phyloP scores from a whole-genome alignment of 2,797 vertebrate genomes.

The Molossus molossus region DNA sequence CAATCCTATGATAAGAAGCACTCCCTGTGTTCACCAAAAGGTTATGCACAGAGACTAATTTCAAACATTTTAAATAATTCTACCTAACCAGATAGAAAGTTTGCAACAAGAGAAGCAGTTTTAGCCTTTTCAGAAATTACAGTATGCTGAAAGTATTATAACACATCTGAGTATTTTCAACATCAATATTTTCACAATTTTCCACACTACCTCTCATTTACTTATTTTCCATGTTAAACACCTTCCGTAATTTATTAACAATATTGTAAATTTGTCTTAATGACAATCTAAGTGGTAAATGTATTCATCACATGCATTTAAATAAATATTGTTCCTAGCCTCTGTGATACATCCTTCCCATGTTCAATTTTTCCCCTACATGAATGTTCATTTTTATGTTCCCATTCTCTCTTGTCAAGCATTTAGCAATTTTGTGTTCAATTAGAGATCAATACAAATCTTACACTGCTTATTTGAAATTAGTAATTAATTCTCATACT shows the following conservation, averaged over 20 bases:
- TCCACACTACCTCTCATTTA: not conserved
- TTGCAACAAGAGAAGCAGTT: not conserved
- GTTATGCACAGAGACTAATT: constrained; percentile 46
- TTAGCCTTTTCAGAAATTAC: not conserved
- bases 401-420: not conserved
- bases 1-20: not conserved
- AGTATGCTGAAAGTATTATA: constrained; percentile 53
- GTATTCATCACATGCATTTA: not conserved
- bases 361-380: not conserved
- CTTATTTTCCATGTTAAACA: constrained; percentile 44
- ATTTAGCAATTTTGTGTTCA: not conserved
- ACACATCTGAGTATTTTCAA: not conserved
- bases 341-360: not conserved
- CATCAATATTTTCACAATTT: constrained; percentile 34
- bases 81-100: not conserved
- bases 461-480: constrained; percentile 23
- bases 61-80: constrained; percentile 77
- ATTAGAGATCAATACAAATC: not conserved
- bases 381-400: not conserved
- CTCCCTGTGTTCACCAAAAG: not conserved
- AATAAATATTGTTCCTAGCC: not conserved
- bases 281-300: not conserved
- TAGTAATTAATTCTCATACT: constrained; percentile 19
- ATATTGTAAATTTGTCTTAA: not conserved
- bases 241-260: constrained; percentile 31